Evolutionary conservation across 2,888 invertebrate species (phyloP).

Genomic region (Sinelater perroti): DNA sequence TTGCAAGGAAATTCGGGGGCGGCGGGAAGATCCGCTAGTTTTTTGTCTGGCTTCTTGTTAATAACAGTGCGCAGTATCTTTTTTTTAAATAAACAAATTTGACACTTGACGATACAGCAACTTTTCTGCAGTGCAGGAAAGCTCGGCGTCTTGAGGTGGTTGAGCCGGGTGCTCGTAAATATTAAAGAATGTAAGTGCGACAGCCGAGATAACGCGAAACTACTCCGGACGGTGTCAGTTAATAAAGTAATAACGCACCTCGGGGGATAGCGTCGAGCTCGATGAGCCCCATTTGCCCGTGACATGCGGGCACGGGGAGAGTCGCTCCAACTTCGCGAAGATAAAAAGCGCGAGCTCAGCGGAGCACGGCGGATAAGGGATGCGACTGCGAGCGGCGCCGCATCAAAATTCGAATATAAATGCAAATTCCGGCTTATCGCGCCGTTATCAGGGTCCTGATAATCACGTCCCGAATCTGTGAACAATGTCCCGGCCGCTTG

Average conservation of each 20-base stretch:
- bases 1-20: slow-evolving; percentile 22
- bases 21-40: background rate
- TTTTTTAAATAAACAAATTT: no score
- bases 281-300: slow-evolving; percentile 20
- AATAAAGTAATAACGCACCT: slow-evolving; percentile 59
- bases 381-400: slow-evolving; percentile 48
- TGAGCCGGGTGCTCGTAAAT: slow-evolving; percentile 50
- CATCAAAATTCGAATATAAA: slow-evolving; percentile 58
- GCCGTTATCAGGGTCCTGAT: slow-evolving; percentile 53
- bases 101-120: no score
- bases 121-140: no score
- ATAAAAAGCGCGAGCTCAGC: slow-evolving; percentile 8
- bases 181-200: slow-evolving; percentile 55
- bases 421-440: slow-evolving; percentile 56
- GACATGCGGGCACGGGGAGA: slow-evolving; percentile 11
- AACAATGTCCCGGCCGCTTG: slow-evolving; percentile 56
- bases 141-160: slow-evolving; percentile 33
- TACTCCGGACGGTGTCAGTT: slow-evolving; percentile 56
- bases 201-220: slow-evolving; percentile 56
- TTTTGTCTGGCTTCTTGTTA: no score
- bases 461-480: slow-evolving; percentile 52
- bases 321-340: slow-evolving; percentile 16
- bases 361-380: background rate
- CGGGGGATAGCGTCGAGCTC: slow-evolving; percentile 42
- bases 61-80: no score